Evolutionary conservation across 2,113 vertebrate species (phyloP).

Genomic region (Sorex fumeus): DNA sequence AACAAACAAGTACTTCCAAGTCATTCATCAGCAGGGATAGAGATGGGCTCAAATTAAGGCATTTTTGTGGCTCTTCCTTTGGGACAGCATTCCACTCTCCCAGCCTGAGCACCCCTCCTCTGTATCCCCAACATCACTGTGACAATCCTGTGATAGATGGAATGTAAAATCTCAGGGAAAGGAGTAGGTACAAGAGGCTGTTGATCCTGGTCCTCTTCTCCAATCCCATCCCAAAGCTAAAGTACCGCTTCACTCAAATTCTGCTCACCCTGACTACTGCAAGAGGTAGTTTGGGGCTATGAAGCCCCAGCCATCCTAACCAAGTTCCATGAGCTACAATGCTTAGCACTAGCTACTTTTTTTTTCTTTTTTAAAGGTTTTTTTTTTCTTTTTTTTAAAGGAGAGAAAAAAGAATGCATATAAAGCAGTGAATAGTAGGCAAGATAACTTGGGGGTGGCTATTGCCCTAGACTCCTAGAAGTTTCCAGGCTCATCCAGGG

Average conservation of each 20-base stretch:
- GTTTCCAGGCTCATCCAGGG: not conserved
- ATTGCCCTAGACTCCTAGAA: slow-evolving; percentile 62
- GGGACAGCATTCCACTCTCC: not conserved
- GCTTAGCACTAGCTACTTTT: slow-evolving; percentile 73
- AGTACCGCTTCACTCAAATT: not conserved
- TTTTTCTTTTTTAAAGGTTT: slow-evolving; percentile 44
- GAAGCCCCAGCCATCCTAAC: slow-evolving; percentile 75
- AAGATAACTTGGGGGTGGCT: slow-evolving; percentile 70
- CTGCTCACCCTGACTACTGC: slow-evolving; percentile 67
- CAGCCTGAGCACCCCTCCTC: not conserved
- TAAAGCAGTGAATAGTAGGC: slow-evolving; percentile 56
- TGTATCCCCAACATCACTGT: not conserved
- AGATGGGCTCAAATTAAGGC: slow-evolving; percentile 63
- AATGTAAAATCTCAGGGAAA: not conserved
- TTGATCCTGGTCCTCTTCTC: not conserved
- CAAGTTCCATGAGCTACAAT: slow-evolving; percentile 78
- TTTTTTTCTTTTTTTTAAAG: slow-evolving; percentile 67
- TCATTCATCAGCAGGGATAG: not conserved
- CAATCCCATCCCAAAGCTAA: not conserved
- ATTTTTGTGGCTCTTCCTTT: slow-evolving; percentile 62
- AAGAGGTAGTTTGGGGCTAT: slow-evolving; percentile 87
- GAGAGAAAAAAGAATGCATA: slow-evolving; percentile 72
- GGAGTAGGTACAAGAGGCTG: not conserved
- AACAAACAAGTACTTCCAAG: slow-evolving; percentile 38
- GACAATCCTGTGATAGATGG: slow-evolving; percentile 31